Evolutionary conservation across 2,113 vertebrate species (phyloP), one percentile per base, ranked within the genome.

Genomic region (Microcebus lehilahytsara): DNA sequence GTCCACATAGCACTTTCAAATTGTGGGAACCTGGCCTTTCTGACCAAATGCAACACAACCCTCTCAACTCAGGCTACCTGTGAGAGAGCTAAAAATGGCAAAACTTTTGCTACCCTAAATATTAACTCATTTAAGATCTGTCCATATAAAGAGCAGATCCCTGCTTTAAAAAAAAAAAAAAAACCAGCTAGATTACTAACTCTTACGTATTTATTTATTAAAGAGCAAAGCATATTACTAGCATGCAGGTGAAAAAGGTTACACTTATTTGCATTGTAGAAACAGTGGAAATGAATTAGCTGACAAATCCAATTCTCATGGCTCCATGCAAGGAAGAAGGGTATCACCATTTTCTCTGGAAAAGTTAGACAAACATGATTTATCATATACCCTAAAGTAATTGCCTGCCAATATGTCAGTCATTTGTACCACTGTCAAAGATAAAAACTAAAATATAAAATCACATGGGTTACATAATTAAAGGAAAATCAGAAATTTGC

Each of bases 401-500:
- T 9, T 53, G 75, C 69, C 91, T 91, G 51, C 69, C 60, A 75
- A 53, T 12, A 69, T 7, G 85, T 40, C 89, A 97, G 83, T 85
- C 58, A 96, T 78, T 7, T 87, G 42, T 77, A 89, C 56, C 84
- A 93, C 27, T 58, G 80, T 79, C 66, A 89, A 80, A 95, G 60
- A 93, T 34, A 40, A 62, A 85, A 90, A 58, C 27, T n/a, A 92
- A 94, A 89, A 93, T 16, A 93, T 0, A 58, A 94, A 94, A 95
- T 93, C 84, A 92, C 20, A 12, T 40, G 40, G 62, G 8, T 89
- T 85, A 95, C 87, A 90, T 71, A 89, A 95, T 94, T 89, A 95
- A 91, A 77, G 40, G 69, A 86, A 95, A 96, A 88, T 81, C 75
- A 95, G 56, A 96, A 75, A 93, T 87, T 46, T 85, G 93, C 34